phyloP scores from a whole-genome alignment of 2,113 vertebrate species.

The Atrichornis clamosus region DNA sequence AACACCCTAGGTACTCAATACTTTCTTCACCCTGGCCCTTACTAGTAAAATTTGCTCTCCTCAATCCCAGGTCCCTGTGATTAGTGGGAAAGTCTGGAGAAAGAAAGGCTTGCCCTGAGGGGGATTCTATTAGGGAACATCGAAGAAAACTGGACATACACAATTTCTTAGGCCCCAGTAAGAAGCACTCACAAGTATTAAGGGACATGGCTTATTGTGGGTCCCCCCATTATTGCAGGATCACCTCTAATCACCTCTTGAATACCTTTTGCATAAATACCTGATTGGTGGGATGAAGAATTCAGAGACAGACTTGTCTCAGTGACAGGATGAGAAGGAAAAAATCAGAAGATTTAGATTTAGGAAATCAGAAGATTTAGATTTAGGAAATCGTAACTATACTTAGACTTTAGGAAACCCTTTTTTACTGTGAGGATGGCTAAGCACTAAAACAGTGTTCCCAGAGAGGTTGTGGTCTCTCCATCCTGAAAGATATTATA shows the following conservation, averaged over 20 bases:
- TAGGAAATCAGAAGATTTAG: no score
- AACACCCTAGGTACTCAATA: neutral
- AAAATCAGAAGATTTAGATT: no score
- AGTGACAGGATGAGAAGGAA: rapidly evolving
- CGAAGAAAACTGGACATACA: neutral
- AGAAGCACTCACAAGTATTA: rapidly evolving
- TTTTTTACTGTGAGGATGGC: neutral
- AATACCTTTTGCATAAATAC: neutral
- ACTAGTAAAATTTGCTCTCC: neutral
- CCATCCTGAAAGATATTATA: neutral
- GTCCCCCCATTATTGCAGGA: neutral
- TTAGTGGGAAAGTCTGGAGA: neutral
- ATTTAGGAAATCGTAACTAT: no score
- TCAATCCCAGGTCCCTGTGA: neutral
- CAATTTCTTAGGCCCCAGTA: neutral
- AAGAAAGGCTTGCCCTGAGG: neutral
- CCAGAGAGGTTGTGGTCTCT: neutral
- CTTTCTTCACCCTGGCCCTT: neutral
- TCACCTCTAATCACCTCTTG: neutral
- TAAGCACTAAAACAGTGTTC: neutral
- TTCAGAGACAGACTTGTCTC: neutral
- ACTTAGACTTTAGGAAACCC: neutral
- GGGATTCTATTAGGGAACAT: neutral
- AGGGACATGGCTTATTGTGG: neutral
- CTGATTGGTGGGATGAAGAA: neutral